Percentiles rank a stretch among this genome's conserved stretches.
phyloP scores from a whole-genome alignment of 2,113 vertebrate genomes.

The Felis chaus region DNA sequence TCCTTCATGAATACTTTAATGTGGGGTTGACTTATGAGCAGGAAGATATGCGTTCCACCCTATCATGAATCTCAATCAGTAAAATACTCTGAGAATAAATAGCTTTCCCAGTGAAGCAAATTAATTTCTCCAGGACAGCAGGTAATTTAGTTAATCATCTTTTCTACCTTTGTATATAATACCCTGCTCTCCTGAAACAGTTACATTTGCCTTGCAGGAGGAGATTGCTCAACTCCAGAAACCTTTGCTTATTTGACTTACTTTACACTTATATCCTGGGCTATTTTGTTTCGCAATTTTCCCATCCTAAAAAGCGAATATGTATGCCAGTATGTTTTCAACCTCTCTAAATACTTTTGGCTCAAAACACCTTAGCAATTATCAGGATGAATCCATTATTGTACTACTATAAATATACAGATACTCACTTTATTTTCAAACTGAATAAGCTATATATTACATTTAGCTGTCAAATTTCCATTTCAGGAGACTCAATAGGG shows the following conservation, averaged over 20 bases:
- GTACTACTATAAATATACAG: constrained; percentile 16
- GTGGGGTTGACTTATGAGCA: not conserved
- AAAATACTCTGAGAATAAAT: constrained; percentile 37
- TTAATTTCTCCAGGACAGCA: constrained; percentile 32
- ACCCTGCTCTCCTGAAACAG: not conserved
- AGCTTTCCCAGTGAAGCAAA: constrained; percentile 18
- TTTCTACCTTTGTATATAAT: not conserved
- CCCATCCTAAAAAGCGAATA: not conserved
- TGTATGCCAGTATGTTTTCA: constrained; percentile 11
- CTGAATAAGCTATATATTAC: not conserved
- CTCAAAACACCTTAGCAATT: constrained; percentile 22
- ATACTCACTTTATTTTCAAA: not conserved
- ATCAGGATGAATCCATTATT: not conserved
- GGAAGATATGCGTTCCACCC: not conserved
- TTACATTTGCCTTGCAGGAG: not conserved
- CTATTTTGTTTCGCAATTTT: not conserved
- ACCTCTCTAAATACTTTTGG: not conserved
- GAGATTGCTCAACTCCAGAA: constrained; percentile 5
- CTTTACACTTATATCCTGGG: not conserved
- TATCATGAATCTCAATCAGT: not conserved
- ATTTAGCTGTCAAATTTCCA: constrained; percentile 31
- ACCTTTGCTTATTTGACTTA: not conserved
- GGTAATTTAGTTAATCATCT: constrained; percentile 57
- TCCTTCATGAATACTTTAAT: constrained; percentile 39
- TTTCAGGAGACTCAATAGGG: not conserved